Percentiles rank a stretch among this genome's conserved stretches.
Evolutionary conservation across 2,797 vertebrate genomes (phyloP).

Genomic region (Mormyrops boulengeri): DNA sequence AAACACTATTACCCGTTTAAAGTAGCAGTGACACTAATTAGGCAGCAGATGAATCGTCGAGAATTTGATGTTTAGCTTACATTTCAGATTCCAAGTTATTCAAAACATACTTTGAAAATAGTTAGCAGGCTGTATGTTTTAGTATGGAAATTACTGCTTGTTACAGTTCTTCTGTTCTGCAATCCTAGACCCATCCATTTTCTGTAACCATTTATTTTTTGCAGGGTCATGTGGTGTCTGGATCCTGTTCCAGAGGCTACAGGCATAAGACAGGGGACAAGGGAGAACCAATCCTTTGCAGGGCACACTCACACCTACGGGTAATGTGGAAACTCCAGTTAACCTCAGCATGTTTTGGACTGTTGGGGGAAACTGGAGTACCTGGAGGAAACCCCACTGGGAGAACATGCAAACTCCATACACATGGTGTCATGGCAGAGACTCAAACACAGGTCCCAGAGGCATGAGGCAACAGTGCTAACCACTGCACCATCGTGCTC

Average conservation of each 20-base stretch:
- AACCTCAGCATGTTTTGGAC: neutral
- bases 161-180: neutral
- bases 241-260: neutral
- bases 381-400: neutral
- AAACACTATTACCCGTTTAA: slow-evolving; percentile 65
- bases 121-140: slow-evolving; percentile 36
- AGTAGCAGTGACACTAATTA: slow-evolving; percentile 73
- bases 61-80: slow-evolving; percentile 52
- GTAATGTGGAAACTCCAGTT: neutral
- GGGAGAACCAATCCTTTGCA: neutral
- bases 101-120: slow-evolving; percentile 34
- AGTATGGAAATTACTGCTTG: slow-evolving; percentile 46
- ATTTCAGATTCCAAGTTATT: slow-evolving; percentile 37
- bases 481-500: neutral
- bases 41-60: slow-evolving; percentile 59
- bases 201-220: neutral
- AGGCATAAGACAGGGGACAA: neutral
- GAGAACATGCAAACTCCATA: neutral
- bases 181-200: neutral
- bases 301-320: neutral
- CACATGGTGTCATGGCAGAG: neutral
- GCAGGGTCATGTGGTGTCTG: neutral
- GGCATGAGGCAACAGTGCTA: neutral
- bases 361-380: neutral
- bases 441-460: neutral